Evolutionary conservation across 2,113 vertebrate genomes (phyloP), one percentile per base, ranked within the genome.

Genomic region (Corydoras sp.): DNA sequence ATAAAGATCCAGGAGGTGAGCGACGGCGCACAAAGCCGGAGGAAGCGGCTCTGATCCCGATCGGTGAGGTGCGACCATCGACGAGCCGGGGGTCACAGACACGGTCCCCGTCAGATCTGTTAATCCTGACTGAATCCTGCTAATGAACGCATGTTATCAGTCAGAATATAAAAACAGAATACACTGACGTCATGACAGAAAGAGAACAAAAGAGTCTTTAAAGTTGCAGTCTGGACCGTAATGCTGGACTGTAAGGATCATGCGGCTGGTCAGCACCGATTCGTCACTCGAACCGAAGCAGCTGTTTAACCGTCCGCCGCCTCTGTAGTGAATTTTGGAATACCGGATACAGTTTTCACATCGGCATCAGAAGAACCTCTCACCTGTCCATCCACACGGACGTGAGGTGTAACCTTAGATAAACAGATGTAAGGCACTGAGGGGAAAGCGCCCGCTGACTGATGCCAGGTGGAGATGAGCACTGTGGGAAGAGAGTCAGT

Each of bases 41-140:
- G 84, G 83, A 87, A 85, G 82, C 81, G 71, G 82, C 75, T 75
- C 74, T 77, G 85, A 87, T 86, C 78, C 81, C 76, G 72, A 86
- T 84, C 86, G 74, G 67, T 77, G 85, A 85, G 81, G 80, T 85
- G 83, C 62, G 79, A 83, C 82, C 62, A 78, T 78, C 43, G 76
- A 67, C 65, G 68, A 74, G 72, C 18, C 9, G 32, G 54, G 62
- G 60, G 62, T 70, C 72, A 70, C 68, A 61, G 68, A 55, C 71
- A 58, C 51, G 3, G 32, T 51, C 35, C 35, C 35, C 35, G 35
- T 68, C 68, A 62, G 62, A 30, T 35, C 55, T 62, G 58, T 73
- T 69, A 69, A 69, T 51, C 58, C 56, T 59, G 56, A 43, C 35
- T 43, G 11, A 35, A 14, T 69, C 32, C 55, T 59, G 67, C 55